Percentiles rank a stretch among this genome's conserved stretches.
Evolutionary conservation across 1,140 invertebrate species (phyloP).

Genomic region (Homalodisca vitripennis): DNA sequence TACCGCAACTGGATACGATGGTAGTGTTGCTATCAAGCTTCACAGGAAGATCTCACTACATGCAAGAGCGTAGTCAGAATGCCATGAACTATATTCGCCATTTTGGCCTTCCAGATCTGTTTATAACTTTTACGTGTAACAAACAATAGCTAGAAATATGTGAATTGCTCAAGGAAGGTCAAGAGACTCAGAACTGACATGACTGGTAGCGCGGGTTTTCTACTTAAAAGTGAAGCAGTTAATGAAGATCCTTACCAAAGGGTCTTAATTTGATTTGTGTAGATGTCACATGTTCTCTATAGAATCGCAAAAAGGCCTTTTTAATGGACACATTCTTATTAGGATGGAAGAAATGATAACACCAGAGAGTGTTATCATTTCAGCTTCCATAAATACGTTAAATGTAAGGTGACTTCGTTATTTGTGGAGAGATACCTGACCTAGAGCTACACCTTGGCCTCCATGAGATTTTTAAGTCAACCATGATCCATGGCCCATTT

Average conservation of each 20-base stretch:
- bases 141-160: constrained; percentile 47
- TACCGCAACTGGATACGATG: constrained; percentile 28
- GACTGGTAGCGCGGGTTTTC: constrained; percentile 52
- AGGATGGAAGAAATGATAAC: too few relatives aligned
- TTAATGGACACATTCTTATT: too few relatives aligned
- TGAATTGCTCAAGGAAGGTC: constrained; percentile 41
- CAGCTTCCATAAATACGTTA: too few relatives aligned
- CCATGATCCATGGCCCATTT: too few relatives aligned
- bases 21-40: constrained; percentile 50
- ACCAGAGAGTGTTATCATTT: too few relatives aligned
- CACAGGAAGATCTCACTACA: constrained; percentile 48
- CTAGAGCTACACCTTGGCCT: too few relatives aligned
- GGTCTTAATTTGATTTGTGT: constrained; percentile 37
- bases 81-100: constrained; percentile 47
- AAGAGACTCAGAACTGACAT: constrained; percentile 46
- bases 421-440: too few relatives aligned
- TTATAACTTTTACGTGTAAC: constrained; percentile 44
- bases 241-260: constrained; percentile 44
- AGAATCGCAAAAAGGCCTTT: too few relatives aligned
- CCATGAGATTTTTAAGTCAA: too few relatives aligned
- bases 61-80: constrained; percentile 51
- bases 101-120: constrained; percentile 44
- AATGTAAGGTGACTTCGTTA: too few relatives aligned
- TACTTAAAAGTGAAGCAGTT: constrained; percentile 47
- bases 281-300: neutral